Percentiles rank a stretch among this genome's conserved stretches.
phyloP scores from a whole-genome alignment of 2,797 vertebrate genomes.

The Trichosurus vulpecula region DNA sequence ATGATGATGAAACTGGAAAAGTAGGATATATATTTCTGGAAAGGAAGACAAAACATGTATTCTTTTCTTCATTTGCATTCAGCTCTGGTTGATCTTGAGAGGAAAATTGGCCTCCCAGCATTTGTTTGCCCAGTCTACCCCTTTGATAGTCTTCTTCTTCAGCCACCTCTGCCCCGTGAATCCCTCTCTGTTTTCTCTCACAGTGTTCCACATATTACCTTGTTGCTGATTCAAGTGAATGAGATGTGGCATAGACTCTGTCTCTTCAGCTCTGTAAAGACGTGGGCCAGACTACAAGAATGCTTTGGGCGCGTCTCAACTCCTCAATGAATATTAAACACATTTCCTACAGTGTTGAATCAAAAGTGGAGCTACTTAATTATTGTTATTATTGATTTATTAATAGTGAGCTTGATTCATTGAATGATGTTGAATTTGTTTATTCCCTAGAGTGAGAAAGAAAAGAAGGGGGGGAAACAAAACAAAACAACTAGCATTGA shows the following conservation, averaged over 20 bases:
- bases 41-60: not conserved
- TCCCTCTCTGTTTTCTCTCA: not conserved
- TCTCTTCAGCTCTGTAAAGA: not conserved
- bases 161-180: not conserved
- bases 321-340: not conserved
- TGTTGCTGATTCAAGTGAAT: not conserved
- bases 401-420: not conserved
- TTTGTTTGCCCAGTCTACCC: not conserved
- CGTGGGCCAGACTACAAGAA: not conserved
- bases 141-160: not conserved
- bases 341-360: not conserved
- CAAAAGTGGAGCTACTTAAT: not conserved
- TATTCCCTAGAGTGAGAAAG: not conserved
- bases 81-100: not conserved
- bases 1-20: not conserved
- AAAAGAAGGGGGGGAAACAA: not conserved
- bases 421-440: not conserved
- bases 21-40: not conserved
- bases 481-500: not conserved
- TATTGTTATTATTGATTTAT: slow-evolving; percentile 36
- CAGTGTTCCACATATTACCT: not conserved
- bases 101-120: not conserved
- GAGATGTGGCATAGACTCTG: not conserved
- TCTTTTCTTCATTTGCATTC: not conserved
- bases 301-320: not conserved